A percentile compares a stretch with the other conserved stretches of the same genome.
Conservation (phyloP, 37 sponge, comb jelly and placozoan genomes). For the Aphrocallistes beatrix region DNA sequence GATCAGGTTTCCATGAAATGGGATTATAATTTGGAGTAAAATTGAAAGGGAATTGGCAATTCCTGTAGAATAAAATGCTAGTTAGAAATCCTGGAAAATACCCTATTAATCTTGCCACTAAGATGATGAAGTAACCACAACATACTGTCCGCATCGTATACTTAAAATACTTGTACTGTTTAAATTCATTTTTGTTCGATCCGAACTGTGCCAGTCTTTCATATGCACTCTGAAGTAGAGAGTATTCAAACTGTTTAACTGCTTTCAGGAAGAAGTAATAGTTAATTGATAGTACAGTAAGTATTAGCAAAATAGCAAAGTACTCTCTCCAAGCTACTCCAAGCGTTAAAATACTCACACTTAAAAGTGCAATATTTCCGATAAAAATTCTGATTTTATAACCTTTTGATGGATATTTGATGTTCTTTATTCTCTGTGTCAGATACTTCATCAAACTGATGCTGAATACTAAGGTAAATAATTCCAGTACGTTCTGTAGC, state of each 20-base stretch:
- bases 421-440: neutral
- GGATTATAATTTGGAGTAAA: neutral
- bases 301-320: neutral
- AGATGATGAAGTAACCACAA: neutral
- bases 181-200: neutral
- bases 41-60: neutral
- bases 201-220: neutral
- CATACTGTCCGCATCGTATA: neutral
- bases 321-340: neutral
- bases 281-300: neutral
- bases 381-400: neutral
- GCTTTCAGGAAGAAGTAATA: neutral
- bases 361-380: neutral
- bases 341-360: neutral
- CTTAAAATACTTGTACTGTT: neutral
- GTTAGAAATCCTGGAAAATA: neutral
- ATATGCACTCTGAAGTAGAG: neutral
- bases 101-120: neutral
- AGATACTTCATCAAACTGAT: neutral
- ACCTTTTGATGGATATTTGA: neutral
- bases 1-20: no score
- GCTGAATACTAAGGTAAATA: neutral
- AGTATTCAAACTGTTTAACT: neutral
- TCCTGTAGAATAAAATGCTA: neutral
- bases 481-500: neutral